Percentiles rank a stretch among this genome's conserved stretches.
phyloP scores from a whole-genome alignment of 1,140 invertebrate genomes.

The Papilio dardanus region DNA sequence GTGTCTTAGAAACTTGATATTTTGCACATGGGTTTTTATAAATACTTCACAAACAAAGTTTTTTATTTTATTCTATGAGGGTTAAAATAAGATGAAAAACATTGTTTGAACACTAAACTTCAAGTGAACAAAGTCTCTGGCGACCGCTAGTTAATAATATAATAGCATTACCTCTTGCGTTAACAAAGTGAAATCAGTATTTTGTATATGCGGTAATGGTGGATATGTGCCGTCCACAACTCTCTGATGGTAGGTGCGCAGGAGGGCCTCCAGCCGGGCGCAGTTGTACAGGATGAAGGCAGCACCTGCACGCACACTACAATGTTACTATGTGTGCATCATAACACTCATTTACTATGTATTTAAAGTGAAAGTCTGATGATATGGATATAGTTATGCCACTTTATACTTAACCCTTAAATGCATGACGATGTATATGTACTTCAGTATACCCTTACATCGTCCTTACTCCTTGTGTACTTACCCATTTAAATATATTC shows the following conservation, averaged over 20 bases:
- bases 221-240: conserved; percentile 82
- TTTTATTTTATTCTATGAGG: too few species aligned
- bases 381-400: too few species aligned
- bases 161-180: conserved; percentile 83
- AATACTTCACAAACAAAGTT: too few species aligned
- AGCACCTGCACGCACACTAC: conserved; percentile 80
- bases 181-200: conserved; percentile 84
- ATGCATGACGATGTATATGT: too few species aligned
- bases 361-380: not conserved
- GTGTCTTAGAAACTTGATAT: too few species aligned
- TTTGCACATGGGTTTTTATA: too few species aligned
- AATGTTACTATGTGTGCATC: not conserved
- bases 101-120: too few species aligned
- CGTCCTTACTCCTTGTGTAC: too few species aligned
- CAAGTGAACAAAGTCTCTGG: not conserved
- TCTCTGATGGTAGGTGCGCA: conserved; percentile 83
- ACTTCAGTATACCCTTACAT: too few species aligned
- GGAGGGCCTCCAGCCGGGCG: conserved; percentile 85
- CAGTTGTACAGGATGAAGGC: conserved; percentile 89
- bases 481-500: too few species aligned
- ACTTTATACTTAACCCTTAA: too few species aligned
- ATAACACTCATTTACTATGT: not conserved
- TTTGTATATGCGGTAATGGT: conserved; percentile 78
- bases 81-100: too few species aligned
- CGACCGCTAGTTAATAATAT: not conserved